Evolutionary conservation across 2,797 vertebrate species (phyloP).

Genomic region (Harpagifer antarcticus): DNA sequence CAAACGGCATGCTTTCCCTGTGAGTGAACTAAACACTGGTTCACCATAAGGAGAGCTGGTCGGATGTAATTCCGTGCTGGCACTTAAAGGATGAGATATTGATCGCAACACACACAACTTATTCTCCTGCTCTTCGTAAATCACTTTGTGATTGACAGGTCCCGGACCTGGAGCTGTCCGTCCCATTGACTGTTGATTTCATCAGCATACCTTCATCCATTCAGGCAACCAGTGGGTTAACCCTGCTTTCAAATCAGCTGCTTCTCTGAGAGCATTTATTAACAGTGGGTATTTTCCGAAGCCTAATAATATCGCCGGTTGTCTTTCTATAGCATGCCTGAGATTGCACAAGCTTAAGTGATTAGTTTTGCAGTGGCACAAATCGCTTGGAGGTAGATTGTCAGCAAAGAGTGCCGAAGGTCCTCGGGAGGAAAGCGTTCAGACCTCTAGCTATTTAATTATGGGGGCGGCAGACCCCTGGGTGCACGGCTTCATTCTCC

Average conservation of each 20-base stretch:
- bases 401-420: slow-evolving; percentile 51
- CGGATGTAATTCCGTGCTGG: slow-evolving; percentile 60
- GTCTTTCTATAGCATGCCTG: slow-evolving; percentile 49
- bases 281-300: slow-evolving; percentile 69
- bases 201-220: slow-evolving; percentile 30
- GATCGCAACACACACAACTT: slow-evolving; percentile 63
- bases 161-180: slow-evolving; percentile 36
- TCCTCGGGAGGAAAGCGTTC: slow-evolving; percentile 66
- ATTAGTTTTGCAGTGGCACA: slow-evolving; percentile 70
- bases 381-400: slow-evolving; percentile 63
- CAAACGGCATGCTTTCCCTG: slow-evolving; percentile 12
- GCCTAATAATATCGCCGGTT: slow-evolving; percentile 62
- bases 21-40: slow-evolving; percentile 16
- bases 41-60: slow-evolving; percentile 29
- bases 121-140: slow-evolving; percentile 72
- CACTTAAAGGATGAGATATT: slow-evolving; percentile 82
- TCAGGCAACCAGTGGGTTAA: slow-evolving; percentile 26
- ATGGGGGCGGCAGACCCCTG: slow-evolving; percentile 67
- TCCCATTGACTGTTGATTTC: slow-evolving; percentile 53
- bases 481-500: slow-evolving; percentile 61
- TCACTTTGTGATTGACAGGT: slow-evolving; percentile 70
- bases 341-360: slow-evolving; percentile 72
- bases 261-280: slow-evolving; percentile 54
- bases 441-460: slow-evolving; percentile 78
- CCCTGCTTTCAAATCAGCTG: slow-evolving; percentile 51